phyloP scores from a whole-genome alignment of 2,888 invertebrate genomes.

The Drosophila basisetae region DNA sequence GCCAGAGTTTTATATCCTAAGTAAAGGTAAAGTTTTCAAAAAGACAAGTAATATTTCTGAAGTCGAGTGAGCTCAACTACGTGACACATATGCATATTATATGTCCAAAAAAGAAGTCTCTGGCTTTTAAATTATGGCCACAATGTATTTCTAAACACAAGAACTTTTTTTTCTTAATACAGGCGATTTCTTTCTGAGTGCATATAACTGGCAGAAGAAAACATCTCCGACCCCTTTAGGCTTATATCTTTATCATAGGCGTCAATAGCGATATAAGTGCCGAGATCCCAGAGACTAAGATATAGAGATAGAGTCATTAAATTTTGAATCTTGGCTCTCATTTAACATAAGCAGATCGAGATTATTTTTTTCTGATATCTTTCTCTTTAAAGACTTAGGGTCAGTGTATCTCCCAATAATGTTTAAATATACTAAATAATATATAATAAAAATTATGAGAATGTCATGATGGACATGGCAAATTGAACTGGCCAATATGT shows the following conservation, averaged over 20 bases:
- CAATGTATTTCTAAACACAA: no score
- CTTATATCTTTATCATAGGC: background rate
- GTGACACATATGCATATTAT: background rate
- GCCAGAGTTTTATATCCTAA: background rate
- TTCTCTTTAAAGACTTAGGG: background rate
- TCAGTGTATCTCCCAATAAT: background rate
- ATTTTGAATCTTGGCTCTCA: background rate
- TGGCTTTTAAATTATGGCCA: background rate
- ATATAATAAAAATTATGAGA: background rate
- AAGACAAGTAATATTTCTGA: background rate
- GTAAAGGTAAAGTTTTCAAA: background rate
- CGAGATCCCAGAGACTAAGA: no score
- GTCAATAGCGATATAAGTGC: background rate
- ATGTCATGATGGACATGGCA: background rate
- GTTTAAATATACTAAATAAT: background rate
- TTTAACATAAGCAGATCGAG: background rate
- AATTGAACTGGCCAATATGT: background rate
- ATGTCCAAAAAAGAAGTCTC: background rate
- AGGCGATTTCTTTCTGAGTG: background rate
- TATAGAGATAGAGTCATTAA: background rate
- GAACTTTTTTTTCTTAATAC: no score
- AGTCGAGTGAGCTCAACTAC: background rate
- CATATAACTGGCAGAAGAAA: background rate
- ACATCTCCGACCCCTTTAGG: background rate
- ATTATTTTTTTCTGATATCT: no score